Percentiles rank a stretch among this genome's conserved stretches.
Evolutionary conservation across 2,797 vertebrate species (phyloP).

Genomic region (Podarcis siculus): DNA sequence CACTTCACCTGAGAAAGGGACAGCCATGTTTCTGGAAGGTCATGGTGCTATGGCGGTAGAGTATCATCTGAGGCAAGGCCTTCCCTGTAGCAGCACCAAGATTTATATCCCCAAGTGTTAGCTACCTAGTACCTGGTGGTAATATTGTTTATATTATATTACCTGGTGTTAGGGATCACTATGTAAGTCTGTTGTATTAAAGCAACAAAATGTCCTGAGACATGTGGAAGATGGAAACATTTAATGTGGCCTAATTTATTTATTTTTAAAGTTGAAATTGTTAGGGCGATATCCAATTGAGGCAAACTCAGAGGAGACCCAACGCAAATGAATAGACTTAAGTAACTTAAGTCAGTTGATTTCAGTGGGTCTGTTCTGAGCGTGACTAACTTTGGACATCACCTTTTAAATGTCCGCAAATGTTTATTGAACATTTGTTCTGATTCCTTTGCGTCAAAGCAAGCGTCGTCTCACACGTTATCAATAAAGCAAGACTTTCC

Average conservation of each 20-base stretch:
- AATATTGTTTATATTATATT: too few relatives aligned
- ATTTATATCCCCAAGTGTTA: too few relatives aligned
- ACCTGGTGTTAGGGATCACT: background rate
- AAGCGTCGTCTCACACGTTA: background rate
- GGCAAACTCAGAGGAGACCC: too few relatives aligned
- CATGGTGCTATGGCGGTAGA: too few relatives aligned
- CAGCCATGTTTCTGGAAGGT: background rate
- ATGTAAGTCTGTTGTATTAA: background rate
- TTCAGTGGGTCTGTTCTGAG: too few relatives aligned
- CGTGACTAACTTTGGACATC: too few relatives aligned
- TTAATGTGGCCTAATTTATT: background rate
- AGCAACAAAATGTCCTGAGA: background rate
- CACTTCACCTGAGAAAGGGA: background rate
- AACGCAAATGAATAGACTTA: too few relatives aligned
- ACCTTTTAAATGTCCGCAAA: background rate
- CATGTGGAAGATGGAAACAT: background rate
- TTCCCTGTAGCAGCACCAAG: too few relatives aligned
- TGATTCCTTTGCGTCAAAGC: too few relatives aligned
- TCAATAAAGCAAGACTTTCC: background rate
- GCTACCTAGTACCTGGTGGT: too few relatives aligned
- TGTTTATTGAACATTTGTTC: background rate
- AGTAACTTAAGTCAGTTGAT: too few relatives aligned
- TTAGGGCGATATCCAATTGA: background rate
- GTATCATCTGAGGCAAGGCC: too few relatives aligned
- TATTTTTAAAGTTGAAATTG: background rate